Evolutionary conservation across 2,797 vertebrate species (phyloP), one percentile per base, ranked within the genome.

Genomic region (Tragopan temminckii): DNA sequence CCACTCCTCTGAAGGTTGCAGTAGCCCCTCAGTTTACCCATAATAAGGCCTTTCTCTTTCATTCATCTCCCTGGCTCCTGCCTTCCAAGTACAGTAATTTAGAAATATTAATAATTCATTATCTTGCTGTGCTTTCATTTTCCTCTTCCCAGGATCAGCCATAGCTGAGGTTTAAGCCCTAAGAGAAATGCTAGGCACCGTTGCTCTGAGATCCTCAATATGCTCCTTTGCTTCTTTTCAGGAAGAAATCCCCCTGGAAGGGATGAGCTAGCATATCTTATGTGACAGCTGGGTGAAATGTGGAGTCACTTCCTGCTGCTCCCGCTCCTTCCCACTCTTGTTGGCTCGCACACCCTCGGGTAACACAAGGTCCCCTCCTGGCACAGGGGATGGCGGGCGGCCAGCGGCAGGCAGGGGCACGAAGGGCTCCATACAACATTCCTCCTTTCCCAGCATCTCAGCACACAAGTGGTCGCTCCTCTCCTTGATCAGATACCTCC

Each of bases 101-200:
- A 83, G 38, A 88, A 85, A 75, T 50, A 87, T 96, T 90, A 93
- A 95, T 94, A 94, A 95, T 96, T 95, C 42, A 95, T 35, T 19
- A 57, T 72, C 71, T 71, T 87, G 18, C 25, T 78, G 85, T 89
- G 66, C 66, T 94, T 90, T 94, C 79, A 94, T 92, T 96, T 94
- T 94, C 45, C 31, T 84, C 46, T 38, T 94, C 64, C 35, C 55
- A 80, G 71, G 53, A 53, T 92, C 78, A 87, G 84, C 7, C 62
- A 46, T 50, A 71, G 78, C 29, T 45, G 45, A 89, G 62, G 68
- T 79, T 85, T 58, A 82, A 74, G 52, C 18, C 48, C 72, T 80
- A 74, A 74, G 81, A 48, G 77, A 75, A 88, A 86, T 0, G 0
- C 46, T 1, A 2, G 58, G 6, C 25, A 59, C 25, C 0, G 3